Percentiles rank a stretch among this genome's conserved stretches.
phyloP scores from a whole-genome alignment of 2,888 invertebrate genomes.

The Auanema sp. region DNA sequence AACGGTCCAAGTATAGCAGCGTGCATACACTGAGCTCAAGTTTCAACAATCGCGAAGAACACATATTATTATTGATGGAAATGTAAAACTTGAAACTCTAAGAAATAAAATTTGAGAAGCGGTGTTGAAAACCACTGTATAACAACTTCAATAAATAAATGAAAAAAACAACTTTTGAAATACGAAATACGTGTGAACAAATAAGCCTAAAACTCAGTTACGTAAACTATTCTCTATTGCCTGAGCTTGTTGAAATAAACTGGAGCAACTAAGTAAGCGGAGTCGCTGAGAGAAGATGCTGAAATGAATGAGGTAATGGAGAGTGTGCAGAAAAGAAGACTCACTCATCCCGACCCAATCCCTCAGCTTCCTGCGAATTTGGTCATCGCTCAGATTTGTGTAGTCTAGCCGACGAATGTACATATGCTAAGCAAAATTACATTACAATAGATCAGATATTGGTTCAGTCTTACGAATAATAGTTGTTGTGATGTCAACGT shows the following conservation, averaged over 20 bases:
- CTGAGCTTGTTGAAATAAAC: conserved; percentile 5
- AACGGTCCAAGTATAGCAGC: too few relatives aligned
- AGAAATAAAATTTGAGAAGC: too few relatives aligned
- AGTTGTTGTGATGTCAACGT: conserved; percentile 34
- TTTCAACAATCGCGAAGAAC: too few relatives aligned
- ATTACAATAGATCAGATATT: neutral
- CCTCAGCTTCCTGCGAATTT: conserved; percentile 35
- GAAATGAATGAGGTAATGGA: neutral
- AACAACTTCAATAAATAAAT: neutral
- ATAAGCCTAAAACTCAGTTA: neutral
- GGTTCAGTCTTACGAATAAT: conserved; percentile 30
- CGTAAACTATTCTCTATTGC: neutral
- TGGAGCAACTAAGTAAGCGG: conserved; percentile 14
- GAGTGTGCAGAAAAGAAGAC: conserved; percentile 9
- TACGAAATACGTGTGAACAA: neutral
- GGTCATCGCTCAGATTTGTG: conserved; percentile 27
- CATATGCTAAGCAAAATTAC: conserved; percentile 32
- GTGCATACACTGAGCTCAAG: too few relatives aligned
- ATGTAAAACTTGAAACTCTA: too few relatives aligned
- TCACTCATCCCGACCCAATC: conserved; percentile 41
- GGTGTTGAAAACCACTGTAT: too few relatives aligned
- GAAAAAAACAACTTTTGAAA: neutral
- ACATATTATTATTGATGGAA: too few relatives aligned
- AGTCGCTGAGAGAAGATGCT: conserved; percentile 14
- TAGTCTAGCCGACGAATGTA: conserved; percentile 50